Conservation (phyloP, 2,797 vertebrate genomes). For the Myiotriccus ornatus region DNA sequence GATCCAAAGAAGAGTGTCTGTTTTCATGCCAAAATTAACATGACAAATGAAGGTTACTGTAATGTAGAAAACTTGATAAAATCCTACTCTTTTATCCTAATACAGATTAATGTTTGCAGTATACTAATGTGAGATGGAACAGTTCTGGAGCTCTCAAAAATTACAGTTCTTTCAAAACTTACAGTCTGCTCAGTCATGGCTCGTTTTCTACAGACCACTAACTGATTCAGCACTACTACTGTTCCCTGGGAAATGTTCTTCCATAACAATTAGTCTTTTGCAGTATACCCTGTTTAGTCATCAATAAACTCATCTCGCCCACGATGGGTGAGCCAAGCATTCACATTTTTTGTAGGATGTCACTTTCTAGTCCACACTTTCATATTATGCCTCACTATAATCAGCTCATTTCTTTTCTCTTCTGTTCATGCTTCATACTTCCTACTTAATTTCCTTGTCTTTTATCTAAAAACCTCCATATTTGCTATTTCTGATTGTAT, state of each 20-base stretch:
- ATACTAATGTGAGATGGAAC: neutral
- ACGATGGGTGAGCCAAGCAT: neutral
- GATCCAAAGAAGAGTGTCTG: neutral
- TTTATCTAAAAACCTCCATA: neutral
- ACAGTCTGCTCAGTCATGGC: neutral
- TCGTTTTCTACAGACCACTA: neutral
- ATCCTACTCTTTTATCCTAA: neutral
- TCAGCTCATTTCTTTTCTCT: neutral
- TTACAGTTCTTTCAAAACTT: neutral
- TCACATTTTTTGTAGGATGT: neutral
- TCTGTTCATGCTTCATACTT: neutral
- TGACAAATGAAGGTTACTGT: neutral
- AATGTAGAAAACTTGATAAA: slow-evolving; percentile 1
- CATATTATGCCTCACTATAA: neutral
- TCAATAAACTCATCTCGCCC: neutral
- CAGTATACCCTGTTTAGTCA: neutral
- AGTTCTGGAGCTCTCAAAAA: neutral
- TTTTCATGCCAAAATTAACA: slow-evolving; percentile 2
- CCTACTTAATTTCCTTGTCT: neutral
- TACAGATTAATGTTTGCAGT: neutral
- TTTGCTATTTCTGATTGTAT: slow-evolving; percentile 8
- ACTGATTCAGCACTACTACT: neutral
- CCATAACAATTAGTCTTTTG: slow-evolving; percentile 9
- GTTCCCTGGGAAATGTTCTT: neutral
- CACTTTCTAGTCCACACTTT: neutral